phyloP scores from a whole-genome alignment of 1,140 invertebrate genomes.

The Apis laboriosa region DNA sequence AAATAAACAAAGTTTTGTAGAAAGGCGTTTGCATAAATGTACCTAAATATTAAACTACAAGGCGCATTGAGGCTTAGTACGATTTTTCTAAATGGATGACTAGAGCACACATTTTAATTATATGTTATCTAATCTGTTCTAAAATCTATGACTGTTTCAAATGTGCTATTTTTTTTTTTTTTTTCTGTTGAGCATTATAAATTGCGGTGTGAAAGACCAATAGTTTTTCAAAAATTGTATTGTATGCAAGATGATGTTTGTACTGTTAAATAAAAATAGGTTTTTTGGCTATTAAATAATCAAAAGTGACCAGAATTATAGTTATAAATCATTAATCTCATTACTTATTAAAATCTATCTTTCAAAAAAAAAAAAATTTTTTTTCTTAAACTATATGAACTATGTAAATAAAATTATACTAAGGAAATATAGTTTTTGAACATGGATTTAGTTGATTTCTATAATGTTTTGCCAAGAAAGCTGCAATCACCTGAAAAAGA shows the following conservation, averaged over 20 bases:
- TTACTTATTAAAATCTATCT: slow-evolving; percentile 1
- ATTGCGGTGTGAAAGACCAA: slow-evolving; percentile 26
- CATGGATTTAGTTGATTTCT: slow-evolving; percentile 88
- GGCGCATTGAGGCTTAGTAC: slow-evolving; percentile 68
- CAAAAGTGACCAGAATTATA: slow-evolving; percentile 14
- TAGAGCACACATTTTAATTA: slow-evolving; percentile 75
- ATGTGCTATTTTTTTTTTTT: slow-evolving; percentile 9
- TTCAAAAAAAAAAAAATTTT: slow-evolving; percentile 27
- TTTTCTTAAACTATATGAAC: slow-evolving; percentile 2
- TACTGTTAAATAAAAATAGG: slow-evolving; percentile 10
- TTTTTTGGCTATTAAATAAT: slow-evolving; percentile 22
- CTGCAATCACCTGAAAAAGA: slow-evolving; percentile 86
- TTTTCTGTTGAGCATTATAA: slow-evolving; percentile 44
- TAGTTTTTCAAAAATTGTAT: slow-evolving; percentile 9
- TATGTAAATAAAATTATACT: slow-evolving; percentile 80
- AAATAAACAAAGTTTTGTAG: slow-evolving; percentile 36
- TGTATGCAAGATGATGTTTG: slow-evolving; percentile 34
- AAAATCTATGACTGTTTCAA: slow-evolving; percentile 43
- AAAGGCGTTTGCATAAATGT: slow-evolving; percentile 50
- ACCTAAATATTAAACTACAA: slow-evolving; percentile 64
- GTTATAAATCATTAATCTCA: background rate
- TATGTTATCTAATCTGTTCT: slow-evolving; percentile 53
- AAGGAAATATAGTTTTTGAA: slow-evolving; percentile 86
- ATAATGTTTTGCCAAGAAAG: slow-evolving; percentile 87
- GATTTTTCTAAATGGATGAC: slow-evolving; percentile 72